Evolutionary conservation across 1,140 invertebrate genomes (phyloP), one percentile per base, ranked within the genome.

Genomic region (Drosophila pachea): DNA sequence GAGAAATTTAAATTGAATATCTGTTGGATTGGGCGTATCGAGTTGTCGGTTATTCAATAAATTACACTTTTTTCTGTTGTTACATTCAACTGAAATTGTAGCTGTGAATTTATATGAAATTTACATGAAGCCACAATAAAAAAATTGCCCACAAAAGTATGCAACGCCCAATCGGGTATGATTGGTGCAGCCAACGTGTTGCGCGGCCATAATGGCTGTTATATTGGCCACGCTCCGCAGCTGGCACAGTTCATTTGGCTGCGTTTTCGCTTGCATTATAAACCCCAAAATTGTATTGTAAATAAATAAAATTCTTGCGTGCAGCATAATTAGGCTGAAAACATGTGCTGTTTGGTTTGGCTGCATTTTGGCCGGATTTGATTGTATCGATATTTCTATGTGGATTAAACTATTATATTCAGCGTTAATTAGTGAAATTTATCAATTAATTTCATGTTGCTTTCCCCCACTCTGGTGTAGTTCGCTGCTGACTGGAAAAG

Each of bases 131-230:
- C 31, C 4, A 38, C 22, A 32, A 33, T 12, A 12, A 56, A 56
- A 56, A 47, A 36, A 36, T 35, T 9, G 62, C 62, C 62, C 78
- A 76, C 62, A 76, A 68, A 76, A 81, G 77, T 74, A 74, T 81
- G 78, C 77, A 67, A 67, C 76, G 76, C 68, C 78, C 78, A 78
- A 84, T 84, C 72, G 76, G 60, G 56, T 86, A 86, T 86, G 76
- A 84, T 79, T 73, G 73, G 62, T 59, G 59, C 56, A 63, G 67
- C 59, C 33, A 72, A 58, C 36, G 54, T 56, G 54, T 48, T 45
- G 53, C 53, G 33, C 56, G 43, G 68, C 35, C 56, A 53, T 50
- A 55, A 73, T 33, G 64, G 50, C 56, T 56, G 59, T 40, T 43
- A 56, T 45, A 68, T 68, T 71, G 40, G 40, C 32, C 53, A 52